phyloP scores from a whole-genome alignment of 2,113 vertebrate species.

The Candoia aspera region DNA sequence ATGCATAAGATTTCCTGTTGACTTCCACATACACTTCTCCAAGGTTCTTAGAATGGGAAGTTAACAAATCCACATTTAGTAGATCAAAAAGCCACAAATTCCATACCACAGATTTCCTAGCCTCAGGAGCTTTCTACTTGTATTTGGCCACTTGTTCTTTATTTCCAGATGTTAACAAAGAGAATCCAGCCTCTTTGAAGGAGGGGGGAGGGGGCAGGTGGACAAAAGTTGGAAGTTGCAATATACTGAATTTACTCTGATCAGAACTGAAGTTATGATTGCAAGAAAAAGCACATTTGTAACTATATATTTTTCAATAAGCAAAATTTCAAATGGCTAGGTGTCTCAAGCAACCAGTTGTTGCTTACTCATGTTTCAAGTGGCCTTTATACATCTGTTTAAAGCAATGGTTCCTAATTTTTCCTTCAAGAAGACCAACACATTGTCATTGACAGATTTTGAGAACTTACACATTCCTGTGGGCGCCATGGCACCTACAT shows the following conservation, averaged over 20 bases:
- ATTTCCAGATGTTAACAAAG: background rate
- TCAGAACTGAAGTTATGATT: background rate
- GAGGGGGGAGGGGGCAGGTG: background rate
- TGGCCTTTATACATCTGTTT: background rate
- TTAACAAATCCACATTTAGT: conserved; percentile 12
- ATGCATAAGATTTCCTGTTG: conserved; percentile 4
- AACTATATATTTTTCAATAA: background rate
- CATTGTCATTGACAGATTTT: background rate
- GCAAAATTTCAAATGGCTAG: background rate
- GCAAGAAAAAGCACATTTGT: background rate
- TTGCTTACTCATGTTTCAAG: background rate
- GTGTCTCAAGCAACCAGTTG: background rate
- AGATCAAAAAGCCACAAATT: conserved; percentile 1
- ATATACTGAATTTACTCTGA: background rate
- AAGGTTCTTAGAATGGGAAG: background rate
- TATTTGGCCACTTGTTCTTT: background rate
- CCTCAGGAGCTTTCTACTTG: background rate
- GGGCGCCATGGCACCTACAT: background rate
- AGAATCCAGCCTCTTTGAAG: background rate
- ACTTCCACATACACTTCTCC: background rate
- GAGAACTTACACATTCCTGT: background rate
- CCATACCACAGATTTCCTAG: background rate
- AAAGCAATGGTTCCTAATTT: background rate
- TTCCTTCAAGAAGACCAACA: background rate
- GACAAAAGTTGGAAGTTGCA: background rate